Percentiles rank a stretch among this genome's conserved stretches.
These are phyloP conservation scores for Elysia crispata DNA, from an alignment of 2,888 invertebrate species.

Conservation along the genomic window DNA sequence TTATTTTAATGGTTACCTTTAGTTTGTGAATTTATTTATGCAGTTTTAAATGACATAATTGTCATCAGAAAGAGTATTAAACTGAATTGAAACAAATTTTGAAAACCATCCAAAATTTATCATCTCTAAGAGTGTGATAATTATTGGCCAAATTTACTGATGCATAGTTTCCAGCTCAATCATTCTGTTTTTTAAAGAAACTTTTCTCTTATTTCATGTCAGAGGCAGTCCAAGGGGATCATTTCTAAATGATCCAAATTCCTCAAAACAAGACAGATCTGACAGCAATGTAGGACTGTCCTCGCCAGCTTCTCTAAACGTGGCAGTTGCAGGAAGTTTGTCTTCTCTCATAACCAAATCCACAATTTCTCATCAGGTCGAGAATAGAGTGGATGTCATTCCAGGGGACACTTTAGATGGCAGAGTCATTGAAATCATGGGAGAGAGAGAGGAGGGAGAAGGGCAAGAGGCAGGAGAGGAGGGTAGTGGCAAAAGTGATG, in stretches of 20 bases:
- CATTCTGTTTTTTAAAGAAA: background rate
- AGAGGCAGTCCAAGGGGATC: constrained; percentile 16
- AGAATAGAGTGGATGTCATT: constrained; percentile 12
- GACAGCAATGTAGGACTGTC: constrained; percentile 7
- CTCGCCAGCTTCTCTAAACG: no score
- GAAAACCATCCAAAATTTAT: no score
- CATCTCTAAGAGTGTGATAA: no score
- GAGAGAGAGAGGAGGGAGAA: constrained; percentile 46
- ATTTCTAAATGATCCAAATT: background rate
- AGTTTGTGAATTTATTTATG: no score
- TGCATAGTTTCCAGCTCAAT: background rate
- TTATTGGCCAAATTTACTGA: no score
- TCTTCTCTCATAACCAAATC: no score
- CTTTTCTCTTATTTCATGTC: background rate
- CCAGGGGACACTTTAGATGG: constrained; percentile 12
- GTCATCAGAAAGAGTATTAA: no score
- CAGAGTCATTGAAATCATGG: constrained; percentile 19
- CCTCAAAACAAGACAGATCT: constrained; percentile 7
- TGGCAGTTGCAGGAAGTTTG: no score
- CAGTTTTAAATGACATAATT: no score
- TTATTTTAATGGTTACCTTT: no score
- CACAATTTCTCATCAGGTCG: background rate
- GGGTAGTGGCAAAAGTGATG: no score
- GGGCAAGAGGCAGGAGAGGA: constrained; percentile 40
- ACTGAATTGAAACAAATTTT: no score